Conservation (phyloP, 2,113 vertebrate genomes). For the Prionailurus bengalensis region DNA sequence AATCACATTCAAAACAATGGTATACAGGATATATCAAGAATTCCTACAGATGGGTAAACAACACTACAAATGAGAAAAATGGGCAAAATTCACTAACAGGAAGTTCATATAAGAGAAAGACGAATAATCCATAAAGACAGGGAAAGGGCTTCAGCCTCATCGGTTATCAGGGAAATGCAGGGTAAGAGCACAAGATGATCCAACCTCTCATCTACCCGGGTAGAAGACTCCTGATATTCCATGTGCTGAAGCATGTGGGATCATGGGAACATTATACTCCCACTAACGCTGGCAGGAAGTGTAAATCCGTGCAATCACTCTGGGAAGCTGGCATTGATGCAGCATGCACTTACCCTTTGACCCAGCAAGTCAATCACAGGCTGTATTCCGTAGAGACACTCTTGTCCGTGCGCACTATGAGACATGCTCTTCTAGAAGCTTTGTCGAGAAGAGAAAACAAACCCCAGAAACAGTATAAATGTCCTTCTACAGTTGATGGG, state of each 20-base stretch:
- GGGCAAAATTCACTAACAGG: not conserved
- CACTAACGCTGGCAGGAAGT: not conserved
- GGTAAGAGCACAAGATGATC: not conserved
- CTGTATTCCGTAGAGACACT: not conserved
- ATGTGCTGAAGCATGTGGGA: not conserved
- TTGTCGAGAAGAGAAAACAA: not conserved
- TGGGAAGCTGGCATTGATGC: not conserved
- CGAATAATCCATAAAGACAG: not conserved
- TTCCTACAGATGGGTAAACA: not conserved
- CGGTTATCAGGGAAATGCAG: not conserved
- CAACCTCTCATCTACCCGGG: not conserved
- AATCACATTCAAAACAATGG: not conserved
- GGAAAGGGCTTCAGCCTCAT: not conserved
- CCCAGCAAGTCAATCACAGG: not conserved
- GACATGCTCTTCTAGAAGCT: not conserved
- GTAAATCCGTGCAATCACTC: not conserved
- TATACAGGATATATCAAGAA: not conserved
- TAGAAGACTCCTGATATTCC: not conserved
- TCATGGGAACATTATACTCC: not conserved
- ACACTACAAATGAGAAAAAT: constrained; percentile 41
- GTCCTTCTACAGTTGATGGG: not conserved
- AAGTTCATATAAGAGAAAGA: not conserved
- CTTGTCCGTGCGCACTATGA: not conserved
- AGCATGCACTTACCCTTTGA: not conserved
- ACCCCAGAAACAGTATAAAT: not conserved